Evolutionary conservation across 2,113 vertebrate genomes (phyloP), one percentile per base, ranked within the genome.

Genomic region (Chroicocephalus ridibundus): DNA sequence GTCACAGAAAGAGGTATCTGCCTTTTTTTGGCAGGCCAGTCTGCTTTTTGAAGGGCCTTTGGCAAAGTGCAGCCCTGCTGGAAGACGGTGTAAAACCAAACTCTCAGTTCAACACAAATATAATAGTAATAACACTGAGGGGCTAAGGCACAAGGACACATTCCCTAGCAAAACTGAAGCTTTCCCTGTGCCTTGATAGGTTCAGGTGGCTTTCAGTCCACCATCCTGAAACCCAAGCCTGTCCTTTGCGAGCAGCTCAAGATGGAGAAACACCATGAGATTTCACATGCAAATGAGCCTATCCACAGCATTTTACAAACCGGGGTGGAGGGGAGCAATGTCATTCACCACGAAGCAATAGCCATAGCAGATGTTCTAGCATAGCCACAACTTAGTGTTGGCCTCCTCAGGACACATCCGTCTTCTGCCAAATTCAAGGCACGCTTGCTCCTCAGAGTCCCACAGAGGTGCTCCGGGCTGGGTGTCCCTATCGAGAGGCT

Each of bases 111-210:
- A 52, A 52, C 1, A 0, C 29, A 65, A n/a, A n/a, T 72, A 32
- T 40, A 36, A 15, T 32, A 54, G 46, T 8, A 52, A 3, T 1
- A 5, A 6, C 0, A 0, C n/a, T 31, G 76, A 66, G 27, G 32
- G 42, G 31, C 15, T 24, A 38, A 90, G 82, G 82, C 31, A 65
- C 12, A 82, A 32, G 25, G n/a, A 65, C 46, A 52, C 10, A 44
- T 40, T 83, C 31, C n/a, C 40, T 27, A 80, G 49, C 27, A 81
- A 94, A 76, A 61, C 8, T 2, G 6, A 42, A 44, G 38, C 22
- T 27, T 85, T 15, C 44, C 55, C 54, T 82, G 32, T 31, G 42
- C 44, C 62, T 29, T 29, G 5, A 3, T 74, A 60, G 72, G 46
- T 44, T 69, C 40, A 79, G 78, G 27, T 4, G 16, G 16, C 25